phyloP scores from a whole-genome alignment of 92 coral and sea anemone species.

The Muricea muricata region DNA sequence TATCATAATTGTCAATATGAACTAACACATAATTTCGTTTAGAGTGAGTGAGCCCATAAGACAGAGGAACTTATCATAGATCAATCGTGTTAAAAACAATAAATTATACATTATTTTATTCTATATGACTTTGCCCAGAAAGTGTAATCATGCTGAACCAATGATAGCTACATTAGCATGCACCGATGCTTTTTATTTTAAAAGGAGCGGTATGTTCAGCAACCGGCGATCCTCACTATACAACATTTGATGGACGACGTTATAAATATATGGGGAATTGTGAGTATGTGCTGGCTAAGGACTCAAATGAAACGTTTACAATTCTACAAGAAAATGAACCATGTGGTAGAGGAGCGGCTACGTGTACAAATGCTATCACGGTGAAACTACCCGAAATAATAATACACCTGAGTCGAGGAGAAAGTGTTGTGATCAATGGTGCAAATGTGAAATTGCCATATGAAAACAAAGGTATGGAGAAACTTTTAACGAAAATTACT shows the following conservation, averaged over 20 bases:
- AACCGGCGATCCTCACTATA: conserved; percentile 36
- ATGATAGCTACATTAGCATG: too few relatives aligned
- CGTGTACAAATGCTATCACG: conserved; percentile 25
- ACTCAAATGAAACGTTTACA: background rate
- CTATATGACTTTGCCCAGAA: too few relatives aligned
- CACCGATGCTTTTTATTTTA: background rate
- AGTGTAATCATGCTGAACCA: too few relatives aligned
- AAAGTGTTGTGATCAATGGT: conserved; percentile 1
- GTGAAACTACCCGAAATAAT: background rate
- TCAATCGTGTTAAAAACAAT: too few relatives aligned
- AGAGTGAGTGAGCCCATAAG: too few relatives aligned
- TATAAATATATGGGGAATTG: conserved; percentile 33
- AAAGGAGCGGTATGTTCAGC: background rate
- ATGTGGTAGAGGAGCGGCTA: conserved; percentile 7
- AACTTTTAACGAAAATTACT: background rate
- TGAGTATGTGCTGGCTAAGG: conserved; percentile 31
- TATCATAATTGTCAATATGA: too few relatives aligned
- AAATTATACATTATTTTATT: too few relatives aligned
- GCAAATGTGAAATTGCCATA: background rate
- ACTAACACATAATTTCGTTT: too few relatives aligned
- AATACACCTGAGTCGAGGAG: conserved; percentile 16
- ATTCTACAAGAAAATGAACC: conserved; percentile 22
- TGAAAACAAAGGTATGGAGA: background rate
- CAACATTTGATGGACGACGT: conserved; percentile 31
- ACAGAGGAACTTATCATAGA: too few relatives aligned